Evolutionary conservation across 2,797 vertebrate genomes (phyloP).

Genomic region (Anolis apletophallus): DNA sequence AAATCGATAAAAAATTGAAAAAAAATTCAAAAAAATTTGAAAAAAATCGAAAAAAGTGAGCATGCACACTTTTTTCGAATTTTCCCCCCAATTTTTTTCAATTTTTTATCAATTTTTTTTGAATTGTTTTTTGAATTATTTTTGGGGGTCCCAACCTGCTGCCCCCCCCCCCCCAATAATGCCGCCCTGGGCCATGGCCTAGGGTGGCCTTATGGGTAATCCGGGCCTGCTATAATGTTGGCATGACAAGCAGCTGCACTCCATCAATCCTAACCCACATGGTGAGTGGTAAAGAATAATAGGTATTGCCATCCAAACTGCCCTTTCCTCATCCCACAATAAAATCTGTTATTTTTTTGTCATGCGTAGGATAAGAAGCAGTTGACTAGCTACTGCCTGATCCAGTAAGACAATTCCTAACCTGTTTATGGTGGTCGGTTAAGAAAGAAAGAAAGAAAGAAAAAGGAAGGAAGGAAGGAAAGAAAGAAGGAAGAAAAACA

Average conservation of each 20-base stretch:
- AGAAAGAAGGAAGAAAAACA: background rate
- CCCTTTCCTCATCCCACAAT: background rate
- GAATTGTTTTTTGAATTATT: too few relatives aligned
- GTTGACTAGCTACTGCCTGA: background rate
- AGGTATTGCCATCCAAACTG: background rate
- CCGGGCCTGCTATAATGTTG: background rate
- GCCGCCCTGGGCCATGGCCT: too few relatives aligned
- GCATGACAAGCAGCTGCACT: background rate
- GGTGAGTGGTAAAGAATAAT: background rate
- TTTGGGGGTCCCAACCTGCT: too few relatives aligned
- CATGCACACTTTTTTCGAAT: too few relatives aligned
- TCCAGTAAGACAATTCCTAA: background rate
- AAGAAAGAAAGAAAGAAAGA: background rate
- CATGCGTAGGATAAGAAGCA: background rate
- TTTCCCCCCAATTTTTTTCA: too few relatives aligned
- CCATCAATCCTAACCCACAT: background rate
- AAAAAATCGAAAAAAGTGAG: too few relatives aligned
- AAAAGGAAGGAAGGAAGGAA: too few relatives aligned
- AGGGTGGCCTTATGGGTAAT: too few relatives aligned
- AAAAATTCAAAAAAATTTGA: too few relatives aligned
- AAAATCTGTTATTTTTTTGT: background rate
- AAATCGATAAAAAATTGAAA: too few relatives aligned
- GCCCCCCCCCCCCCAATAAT: too few relatives aligned
- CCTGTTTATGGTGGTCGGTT: background rate
- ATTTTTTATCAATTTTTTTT: too few relatives aligned